These are phyloP conservation scores for Microtus pennsylvanicus DNA, from an alignment of 2,113 vertebrate species.

Conservation along the genomic window DNA sequence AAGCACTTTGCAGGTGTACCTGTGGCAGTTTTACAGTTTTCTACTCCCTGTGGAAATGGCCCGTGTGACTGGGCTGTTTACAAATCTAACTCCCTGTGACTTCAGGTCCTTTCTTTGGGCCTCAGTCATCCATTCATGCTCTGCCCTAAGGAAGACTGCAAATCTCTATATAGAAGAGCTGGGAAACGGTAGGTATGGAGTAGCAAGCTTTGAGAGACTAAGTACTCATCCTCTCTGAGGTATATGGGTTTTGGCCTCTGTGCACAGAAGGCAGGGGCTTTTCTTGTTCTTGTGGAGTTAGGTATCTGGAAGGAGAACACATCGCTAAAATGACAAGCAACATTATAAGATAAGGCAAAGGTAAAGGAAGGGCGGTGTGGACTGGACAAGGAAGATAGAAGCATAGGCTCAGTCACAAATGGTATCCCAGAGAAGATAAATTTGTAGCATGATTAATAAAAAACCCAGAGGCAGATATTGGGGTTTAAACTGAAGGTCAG, in stretches of 20 bases:
- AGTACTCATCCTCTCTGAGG: neutral
- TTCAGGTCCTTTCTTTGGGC: neutral
- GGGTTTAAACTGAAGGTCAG: no score
- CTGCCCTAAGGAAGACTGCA: neutral
- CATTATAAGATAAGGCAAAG: no score
- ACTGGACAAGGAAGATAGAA: neutral
- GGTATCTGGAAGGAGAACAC: neutral
- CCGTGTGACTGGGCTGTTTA: neutral
- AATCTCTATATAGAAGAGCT: neutral
- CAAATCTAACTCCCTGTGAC: neutral
- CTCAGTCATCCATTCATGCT: neutral
- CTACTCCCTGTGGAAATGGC: neutral
- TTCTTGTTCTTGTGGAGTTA: neutral
- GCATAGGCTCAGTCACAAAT: neutral
- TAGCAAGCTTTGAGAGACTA: neutral
- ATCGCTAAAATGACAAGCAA: neutral
- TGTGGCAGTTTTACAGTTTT: neutral
- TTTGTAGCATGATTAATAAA: neutral
- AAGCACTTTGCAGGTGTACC: neutral
- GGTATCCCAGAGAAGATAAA: neutral
- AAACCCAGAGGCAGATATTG: no score
- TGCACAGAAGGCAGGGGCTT: neutral
- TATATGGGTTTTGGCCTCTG: neutral
- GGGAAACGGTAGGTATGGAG: neutral
- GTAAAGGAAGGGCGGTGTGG: no score